Percentiles rank a stretch among this genome's conserved stretches.
These are phyloP conservation scores for Schizopygopsis pylzovi DNA, from an alignment of 2,797 vertebrate species.

Conservation along the genomic window DNA sequence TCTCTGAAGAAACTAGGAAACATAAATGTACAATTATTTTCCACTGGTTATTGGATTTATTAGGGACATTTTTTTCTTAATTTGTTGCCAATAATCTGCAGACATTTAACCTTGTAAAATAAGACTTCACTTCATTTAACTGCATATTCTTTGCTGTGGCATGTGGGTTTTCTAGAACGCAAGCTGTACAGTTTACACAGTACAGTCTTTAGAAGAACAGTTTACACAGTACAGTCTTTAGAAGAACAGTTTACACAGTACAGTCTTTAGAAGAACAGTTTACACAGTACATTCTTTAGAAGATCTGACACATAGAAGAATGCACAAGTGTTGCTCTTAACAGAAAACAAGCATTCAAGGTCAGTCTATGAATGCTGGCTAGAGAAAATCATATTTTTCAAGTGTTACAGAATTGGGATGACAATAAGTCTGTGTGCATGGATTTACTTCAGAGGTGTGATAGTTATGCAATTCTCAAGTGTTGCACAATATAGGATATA, in stretches of 20 bases:
- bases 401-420: background rate
- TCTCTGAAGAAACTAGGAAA: background rate
- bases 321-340: background rate
- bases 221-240: too few species aligned
- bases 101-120: slow-evolving; percentile 19
- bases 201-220: too few species aligned
- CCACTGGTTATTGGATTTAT: background rate
- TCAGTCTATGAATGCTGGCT: slow-evolving; percentile 21
- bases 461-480: background rate
- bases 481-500: background rate
- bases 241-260: too few species aligned
- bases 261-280: background rate
- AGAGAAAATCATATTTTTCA: slow-evolving; percentile 9
- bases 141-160: background rate
- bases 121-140: slow-evolving; percentile 7
- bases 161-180: background rate
- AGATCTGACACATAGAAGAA: slow-evolving; percentile 6
- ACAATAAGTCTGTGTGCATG: background rate
- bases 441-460: background rate
- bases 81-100: background rate
- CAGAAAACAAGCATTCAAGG: slow-evolving; percentile 14
- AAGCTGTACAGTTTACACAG: background rate
- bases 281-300: background rate
- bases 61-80: background rate
- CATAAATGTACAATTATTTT: background rate